Evolutionary conservation across 2,888 invertebrate genomes (phyloP).

Genomic region (Hetaerina titia): DNA sequence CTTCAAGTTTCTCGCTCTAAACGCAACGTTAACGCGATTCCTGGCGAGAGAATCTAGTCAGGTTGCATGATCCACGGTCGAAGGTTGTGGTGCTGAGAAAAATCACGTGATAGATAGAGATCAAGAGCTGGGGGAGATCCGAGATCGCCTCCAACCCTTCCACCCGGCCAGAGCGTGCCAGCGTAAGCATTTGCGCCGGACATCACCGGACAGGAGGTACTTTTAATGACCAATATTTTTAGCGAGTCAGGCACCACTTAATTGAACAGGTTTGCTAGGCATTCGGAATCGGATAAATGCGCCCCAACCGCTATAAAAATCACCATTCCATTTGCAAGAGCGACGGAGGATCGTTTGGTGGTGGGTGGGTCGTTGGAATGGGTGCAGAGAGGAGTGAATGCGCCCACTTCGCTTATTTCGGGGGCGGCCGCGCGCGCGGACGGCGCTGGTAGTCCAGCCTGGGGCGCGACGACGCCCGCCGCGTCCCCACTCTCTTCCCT

Average conservation of each 20-base stretch:
- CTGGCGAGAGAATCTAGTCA: too few species aligned
- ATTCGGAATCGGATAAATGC: neutral
- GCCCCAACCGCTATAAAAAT: neutral
- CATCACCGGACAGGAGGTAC: neutral
- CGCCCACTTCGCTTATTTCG: neutral
- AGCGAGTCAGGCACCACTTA: conserved; percentile 27
- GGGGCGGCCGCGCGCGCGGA: neutral
- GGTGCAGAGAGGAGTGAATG: neutral
- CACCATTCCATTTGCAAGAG: neutral
- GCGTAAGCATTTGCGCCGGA: too few species aligned
- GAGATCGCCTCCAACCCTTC: too few species aligned
- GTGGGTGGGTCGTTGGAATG: neutral
- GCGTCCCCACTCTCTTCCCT: neutral
- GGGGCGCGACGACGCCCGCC: too few species aligned
- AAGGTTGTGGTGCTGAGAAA: too few species aligned
- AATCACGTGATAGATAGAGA: too few species aligned
- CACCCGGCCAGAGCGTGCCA: too few species aligned
- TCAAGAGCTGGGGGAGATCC: too few species aligned
- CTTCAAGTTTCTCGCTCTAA: too few species aligned
- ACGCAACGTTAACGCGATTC: too few species aligned
- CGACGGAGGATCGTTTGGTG: neutral
- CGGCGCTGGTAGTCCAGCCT: neutral
- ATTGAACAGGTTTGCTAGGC: conserved; percentile 19
- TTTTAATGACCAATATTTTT: neutral
- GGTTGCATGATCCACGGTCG: too few species aligned